These are phyloP conservation scores for Drosophila cardini DNA, from an alignment of 1,140 invertebrate species.

Conservation along the genomic window DNA sequence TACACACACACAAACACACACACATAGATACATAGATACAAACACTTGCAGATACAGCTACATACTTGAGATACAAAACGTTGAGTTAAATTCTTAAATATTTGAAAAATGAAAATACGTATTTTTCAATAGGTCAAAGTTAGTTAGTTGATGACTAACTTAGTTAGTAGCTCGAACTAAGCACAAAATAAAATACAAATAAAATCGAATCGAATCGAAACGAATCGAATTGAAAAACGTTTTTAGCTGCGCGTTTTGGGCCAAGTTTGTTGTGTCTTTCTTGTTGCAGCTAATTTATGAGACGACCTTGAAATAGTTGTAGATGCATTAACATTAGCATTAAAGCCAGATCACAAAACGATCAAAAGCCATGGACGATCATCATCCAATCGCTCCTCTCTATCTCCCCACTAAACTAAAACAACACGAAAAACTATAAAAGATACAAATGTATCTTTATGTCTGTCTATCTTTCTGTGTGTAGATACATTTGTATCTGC, in stretches of 20 bases:
- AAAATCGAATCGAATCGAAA: constrained; percentile 6
- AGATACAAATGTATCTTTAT: constrained; percentile 16
- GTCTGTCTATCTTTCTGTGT: not conserved
- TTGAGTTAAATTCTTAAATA: constrained; percentile 19
- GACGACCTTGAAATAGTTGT: constrained; percentile 72
- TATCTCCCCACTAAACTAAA: not conserved
- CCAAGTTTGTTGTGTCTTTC: constrained; percentile 18
- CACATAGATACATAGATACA: constrained; percentile 18
- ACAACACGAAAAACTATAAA: not conserved
- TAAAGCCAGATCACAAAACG: constrained; percentile 71
- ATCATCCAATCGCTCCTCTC: constrained; percentile 8
- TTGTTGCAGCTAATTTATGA: constrained; percentile 66
- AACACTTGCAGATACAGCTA: constrained; percentile 10
- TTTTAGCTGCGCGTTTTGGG: constrained; percentile 5
- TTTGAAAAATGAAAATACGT: constrained; percentile 13
- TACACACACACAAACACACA: constrained; percentile 35
- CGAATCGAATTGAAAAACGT: constrained; percentile 4
- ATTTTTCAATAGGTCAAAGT: constrained; percentile 50
- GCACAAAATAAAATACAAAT: not conserved
- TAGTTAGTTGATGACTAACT: not conserved
- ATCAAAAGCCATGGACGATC: constrained; percentile 59
- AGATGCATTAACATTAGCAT: constrained; percentile 72
- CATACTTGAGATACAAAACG: constrained; percentile 14
- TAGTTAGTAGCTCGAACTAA: constrained; percentile 14
- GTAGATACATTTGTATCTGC: not conserved